Conservation (phyloP, 1,140 invertebrate genomes). For the Drepana arcuata region DNA sequence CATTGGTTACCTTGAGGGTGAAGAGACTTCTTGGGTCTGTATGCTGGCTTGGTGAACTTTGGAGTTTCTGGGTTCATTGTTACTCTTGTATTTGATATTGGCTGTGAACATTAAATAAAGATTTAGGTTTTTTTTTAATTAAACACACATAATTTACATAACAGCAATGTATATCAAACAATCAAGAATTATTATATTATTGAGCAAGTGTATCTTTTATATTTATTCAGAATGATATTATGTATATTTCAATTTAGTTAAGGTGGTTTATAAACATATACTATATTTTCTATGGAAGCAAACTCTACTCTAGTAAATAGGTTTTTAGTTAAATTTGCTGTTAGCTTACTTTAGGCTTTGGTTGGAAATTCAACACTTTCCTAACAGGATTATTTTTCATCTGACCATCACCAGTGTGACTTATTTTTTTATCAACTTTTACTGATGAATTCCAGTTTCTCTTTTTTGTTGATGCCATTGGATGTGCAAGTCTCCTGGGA, state of each 20-base stretch:
- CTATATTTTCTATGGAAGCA: too few species aligned
- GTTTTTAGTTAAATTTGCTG: too few species aligned
- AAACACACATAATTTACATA: not conserved
- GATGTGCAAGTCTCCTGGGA: slow-evolving; percentile 20
- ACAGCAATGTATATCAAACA: not conserved
- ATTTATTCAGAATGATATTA: not conserved
- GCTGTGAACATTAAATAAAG: slow-evolving; percentile 15
- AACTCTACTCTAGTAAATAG: too few species aligned
- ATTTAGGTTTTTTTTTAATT: not conserved
- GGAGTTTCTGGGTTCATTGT: slow-evolving; percentile 30
- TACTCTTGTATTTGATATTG: slow-evolving; percentile 11
- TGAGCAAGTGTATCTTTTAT: too few species aligned
- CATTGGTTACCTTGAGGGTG: slow-evolving; percentile 38
- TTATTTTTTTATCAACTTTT: slow-evolving; percentile 44
- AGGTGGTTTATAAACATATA: too few species aligned
- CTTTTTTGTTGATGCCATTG: slow-evolving; percentile 27
- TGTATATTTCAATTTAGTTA: slow-evolving; percentile 4
- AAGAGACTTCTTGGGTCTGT: slow-evolving; percentile 37
- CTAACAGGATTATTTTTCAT: slow-evolving; percentile 34
- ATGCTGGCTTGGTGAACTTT: slow-evolving; percentile 41
- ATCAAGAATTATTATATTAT: not conserved
- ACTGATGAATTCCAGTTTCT: slow-evolving; percentile 52
- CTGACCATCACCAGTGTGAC: slow-evolving; percentile 30
- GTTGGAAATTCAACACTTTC: slow-evolving; percentile 50
- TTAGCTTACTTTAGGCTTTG: slow-evolving; percentile 31